Evolutionary conservation across 53 echinoderm and acorn worm species (phyloP), one percentile per base, ranked within the genome.

Genomic region (Glandiceps talaboti): DNA sequence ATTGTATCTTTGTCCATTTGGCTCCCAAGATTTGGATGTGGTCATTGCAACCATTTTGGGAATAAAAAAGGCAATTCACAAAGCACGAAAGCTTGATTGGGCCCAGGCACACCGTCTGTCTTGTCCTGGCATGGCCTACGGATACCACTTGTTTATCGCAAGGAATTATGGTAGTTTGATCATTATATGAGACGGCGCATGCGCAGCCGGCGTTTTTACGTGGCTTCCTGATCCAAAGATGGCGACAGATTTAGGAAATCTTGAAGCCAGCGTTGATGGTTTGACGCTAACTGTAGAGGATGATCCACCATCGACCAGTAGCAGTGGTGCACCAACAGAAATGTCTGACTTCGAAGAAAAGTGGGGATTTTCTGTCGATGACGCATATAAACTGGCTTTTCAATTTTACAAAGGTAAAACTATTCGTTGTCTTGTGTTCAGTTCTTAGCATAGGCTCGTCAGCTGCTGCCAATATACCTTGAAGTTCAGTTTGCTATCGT

Each of bases 351-450:
- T 88, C 14, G 88, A 90, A 74, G 80, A 79, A 30, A 80, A 88
- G 79, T 92, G 92, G 92, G 95, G 95, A 12, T 94, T 94, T 45
- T 31, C 84, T 14, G 26, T 92, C 28, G 82, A 84, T 30, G 95
- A 92, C 75, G 33, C 92, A 28, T 94, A 92, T 80, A 86, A 88
- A 75, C 83, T 94, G 75, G 89, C 86, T 28, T 81, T 94, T 77
- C 86, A 86, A 29, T 94, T 94, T 88, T 94, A 86, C 82, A 90
- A 88, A 88, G 95, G 95, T 94, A 90, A 83, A 45, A 20, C 64
- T n/a, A n/a, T n/a, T 45, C 64, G 64, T 20, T 45, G 64, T n/a
- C n/a, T n/a, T n/a, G n/a, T n/a, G 64, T 45, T 45, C 6, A 45
- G 64, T 45, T 45, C n/a, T n/a, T n/a, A n/a, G n/a, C n/a, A n/a